These are phyloP conservation scores for Hymenochirus boettgeri DNA, from an alignment of 2,113 vertebrate genomes.

Conservation along the genomic window DNA sequence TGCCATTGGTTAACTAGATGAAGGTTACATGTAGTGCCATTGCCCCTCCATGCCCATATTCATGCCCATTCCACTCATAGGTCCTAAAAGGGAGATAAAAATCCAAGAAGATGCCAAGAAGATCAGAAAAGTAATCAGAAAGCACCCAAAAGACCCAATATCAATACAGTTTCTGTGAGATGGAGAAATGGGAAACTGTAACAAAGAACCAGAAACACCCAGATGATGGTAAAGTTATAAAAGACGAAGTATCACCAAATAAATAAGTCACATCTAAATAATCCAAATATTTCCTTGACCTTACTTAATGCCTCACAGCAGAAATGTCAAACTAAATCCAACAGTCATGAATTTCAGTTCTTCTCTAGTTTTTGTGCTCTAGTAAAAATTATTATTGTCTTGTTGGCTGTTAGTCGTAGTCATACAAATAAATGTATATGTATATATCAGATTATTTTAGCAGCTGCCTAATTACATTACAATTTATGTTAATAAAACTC, in stretches of 20 bases:
- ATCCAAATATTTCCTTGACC: too few species aligned
- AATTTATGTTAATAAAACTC: too few species aligned
- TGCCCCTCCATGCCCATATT: conserved; percentile 99
- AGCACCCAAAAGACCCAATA: conserved; percentile 70
- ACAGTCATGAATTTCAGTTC: too few species aligned
- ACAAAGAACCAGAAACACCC: conserved; percentile 47
- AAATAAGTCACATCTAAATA: too few species aligned
- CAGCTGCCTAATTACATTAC: too few species aligned
- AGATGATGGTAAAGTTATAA: conserved; percentile 33
- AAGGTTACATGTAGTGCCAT: conserved; percentile 99
- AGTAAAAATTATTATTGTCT: too few species aligned
- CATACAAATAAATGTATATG: too few species aligned
- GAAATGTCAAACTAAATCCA: too few species aligned
- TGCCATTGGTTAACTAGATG: conserved; percentile 89
- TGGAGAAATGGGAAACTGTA: conserved; percentile 48
- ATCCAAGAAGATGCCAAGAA: conserved; percentile 76
- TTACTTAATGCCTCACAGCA: too few species aligned
- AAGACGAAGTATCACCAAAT: background rate
- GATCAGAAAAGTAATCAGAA: conserved; percentile 79
- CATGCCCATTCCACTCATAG: conserved; percentile 99
- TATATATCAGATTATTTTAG: too few species aligned
- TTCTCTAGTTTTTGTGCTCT: too few species aligned
- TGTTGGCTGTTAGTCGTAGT: too few species aligned
- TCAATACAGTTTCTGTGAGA: conserved; percentile 51
- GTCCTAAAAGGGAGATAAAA: conserved; percentile 87